Evolutionary conservation across 2,888 invertebrate species (phyloP), one percentile per base, ranked within the genome.

Genomic region (Xanthia togata): DNA sequence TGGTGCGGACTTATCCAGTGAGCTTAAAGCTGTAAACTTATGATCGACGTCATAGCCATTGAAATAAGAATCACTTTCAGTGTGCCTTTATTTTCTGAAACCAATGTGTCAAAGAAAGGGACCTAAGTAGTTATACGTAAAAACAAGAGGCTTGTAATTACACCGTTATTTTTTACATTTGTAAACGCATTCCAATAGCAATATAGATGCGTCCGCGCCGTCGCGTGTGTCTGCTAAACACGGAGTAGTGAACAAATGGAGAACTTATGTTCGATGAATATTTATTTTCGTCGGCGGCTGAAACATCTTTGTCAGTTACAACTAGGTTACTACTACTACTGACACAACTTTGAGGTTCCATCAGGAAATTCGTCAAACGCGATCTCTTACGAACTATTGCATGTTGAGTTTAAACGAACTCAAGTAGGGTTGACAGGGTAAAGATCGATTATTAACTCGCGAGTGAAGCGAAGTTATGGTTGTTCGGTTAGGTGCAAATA

Each of bases 51-150:
- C 70, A 76, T 70, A 79, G 17, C 64, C 63, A 65, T 67, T n/a
- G 12, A 50, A 35, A 31, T 35, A 74, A 57, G 17, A 68, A 53
- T 47, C 65, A 78, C 65, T 64, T 55, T n/a, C 64, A 78, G 62
- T 74, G 69, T 62, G 57, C 69, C 47, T 85, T 83, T 82, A 63
- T 83, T 82, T 85, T 76, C 70, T 76, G 68, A 50, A 86, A 78
- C 73, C 73, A 17, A 83, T 84, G 85, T 85, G 85, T 85, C 85
- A 85, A 85, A 85, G 57, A 50, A 73, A 74, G 87, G 85, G 85
- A 86, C 87, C 85, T 78, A 86, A 85, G 76, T 86, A 85, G 87
- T 83, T 83, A 70, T 78, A 76, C 59, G 62, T 78, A 74, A 73
- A 71, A 67, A 73, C 71, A 83, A 77, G 72, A 85, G 75, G 75